Evolutionary conservation across 1,140 invertebrate genomes (phyloP).

Genomic region (Trichogramma pretiosum): DNA sequence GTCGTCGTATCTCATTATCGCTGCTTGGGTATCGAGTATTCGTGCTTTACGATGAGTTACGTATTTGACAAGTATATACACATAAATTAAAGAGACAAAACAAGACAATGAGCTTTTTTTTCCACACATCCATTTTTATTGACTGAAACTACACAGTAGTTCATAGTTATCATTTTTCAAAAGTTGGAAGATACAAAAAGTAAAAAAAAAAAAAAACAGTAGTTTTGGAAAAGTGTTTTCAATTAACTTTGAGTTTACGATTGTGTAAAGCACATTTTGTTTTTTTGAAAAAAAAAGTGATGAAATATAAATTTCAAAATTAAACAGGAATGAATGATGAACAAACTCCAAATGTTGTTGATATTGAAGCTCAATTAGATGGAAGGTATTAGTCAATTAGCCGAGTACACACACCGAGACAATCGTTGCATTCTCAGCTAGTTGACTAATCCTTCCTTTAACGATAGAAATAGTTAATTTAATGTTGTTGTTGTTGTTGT

Average conservation of each 20-base stretch:
- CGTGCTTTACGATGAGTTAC: too few relatives aligned
- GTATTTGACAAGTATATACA: not conserved
- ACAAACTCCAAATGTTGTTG: conserved; percentile 11
- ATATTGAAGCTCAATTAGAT: not conserved
- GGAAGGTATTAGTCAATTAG: too few relatives aligned
- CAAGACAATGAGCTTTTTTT: not conserved
- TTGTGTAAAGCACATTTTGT: too few relatives aligned
- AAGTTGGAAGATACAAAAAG: conserved; percentile 15
- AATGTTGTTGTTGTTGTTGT: not conserved
- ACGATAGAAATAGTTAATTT: not conserved
- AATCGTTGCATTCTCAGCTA: not conserved
- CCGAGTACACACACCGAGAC: not conserved
- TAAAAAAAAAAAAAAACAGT: conserved; percentile 14
- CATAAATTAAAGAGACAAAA: not conserved
- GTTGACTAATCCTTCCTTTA: not conserved
- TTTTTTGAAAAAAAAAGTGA: conserved; percentile 8
- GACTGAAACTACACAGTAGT: conserved; percentile 19
- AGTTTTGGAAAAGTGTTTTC: too few relatives aligned
- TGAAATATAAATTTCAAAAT: conserved; percentile 9
- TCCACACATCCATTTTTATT: conserved; percentile 18
- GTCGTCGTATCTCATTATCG: too few relatives aligned
- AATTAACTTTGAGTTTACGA: too few relatives aligned
- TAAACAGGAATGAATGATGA: not conserved
- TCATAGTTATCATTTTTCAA: conserved; percentile 5
- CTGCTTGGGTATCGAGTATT: too few relatives aligned